These are phyloP conservation scores for Perodicticus potto DNA, from an alignment of 2,797 vertebrate genomes.

Conservation along the genomic window DNA sequence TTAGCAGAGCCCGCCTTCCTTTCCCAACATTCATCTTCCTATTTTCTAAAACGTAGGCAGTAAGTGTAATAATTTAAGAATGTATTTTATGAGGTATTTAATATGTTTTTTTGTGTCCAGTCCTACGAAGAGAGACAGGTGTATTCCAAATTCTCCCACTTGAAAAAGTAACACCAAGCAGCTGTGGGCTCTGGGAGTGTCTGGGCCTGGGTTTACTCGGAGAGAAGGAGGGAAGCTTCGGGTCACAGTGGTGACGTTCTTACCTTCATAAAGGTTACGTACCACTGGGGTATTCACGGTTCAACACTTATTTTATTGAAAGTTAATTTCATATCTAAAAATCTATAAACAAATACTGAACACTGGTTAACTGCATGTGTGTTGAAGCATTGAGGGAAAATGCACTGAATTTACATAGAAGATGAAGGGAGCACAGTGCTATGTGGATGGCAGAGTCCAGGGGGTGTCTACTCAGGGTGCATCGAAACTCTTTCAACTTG, in stretches of 20 bases:
- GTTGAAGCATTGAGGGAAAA: neutral
- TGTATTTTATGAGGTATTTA: neutral
- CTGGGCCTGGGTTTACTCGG: neutral
- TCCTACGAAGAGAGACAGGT: neutral
- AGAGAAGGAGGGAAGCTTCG: neutral
- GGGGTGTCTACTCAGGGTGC: too few species aligned
- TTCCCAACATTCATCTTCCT: neutral
- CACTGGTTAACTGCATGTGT: too few species aligned
- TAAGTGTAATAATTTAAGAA: neutral
- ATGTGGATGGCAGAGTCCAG: neutral
- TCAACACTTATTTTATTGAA: neutral
- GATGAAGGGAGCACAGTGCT: too few species aligned
- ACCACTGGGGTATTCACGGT: neutral
- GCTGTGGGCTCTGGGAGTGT: neutral
- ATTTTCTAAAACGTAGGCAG: neutral
- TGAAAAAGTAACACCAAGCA: neutral
- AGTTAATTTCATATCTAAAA: neutral
- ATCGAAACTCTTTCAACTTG: neutral
- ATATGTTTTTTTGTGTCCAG: neutral
- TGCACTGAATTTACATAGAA: too few species aligned
- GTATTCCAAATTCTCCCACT: neutral
- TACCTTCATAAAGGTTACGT: neutral
- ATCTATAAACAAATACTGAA: neutral
- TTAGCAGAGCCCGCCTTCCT: neutral
- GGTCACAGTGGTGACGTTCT: accelerated